A percentile compares a stretch with the other conserved stretches of the same genome.
phyloP scores from a whole-genome alignment of 2,888 invertebrate genomes.

The Scrobipalpa atriplicella region DNA sequence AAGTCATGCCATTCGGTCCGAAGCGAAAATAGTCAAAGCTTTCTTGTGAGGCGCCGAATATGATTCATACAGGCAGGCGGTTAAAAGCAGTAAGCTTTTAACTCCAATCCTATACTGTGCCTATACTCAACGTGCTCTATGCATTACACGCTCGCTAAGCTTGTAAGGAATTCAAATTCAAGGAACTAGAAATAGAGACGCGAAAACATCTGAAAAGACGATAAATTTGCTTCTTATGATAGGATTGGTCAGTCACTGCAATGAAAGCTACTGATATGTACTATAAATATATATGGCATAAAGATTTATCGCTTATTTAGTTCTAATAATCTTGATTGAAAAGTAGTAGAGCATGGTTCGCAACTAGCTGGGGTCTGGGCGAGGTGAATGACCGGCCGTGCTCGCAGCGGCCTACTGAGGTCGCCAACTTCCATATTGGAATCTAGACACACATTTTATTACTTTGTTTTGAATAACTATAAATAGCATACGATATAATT shows the following conservation, averaged over 20 bases:
- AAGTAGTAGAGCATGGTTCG: constrained; percentile 12
- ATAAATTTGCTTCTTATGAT: background rate
- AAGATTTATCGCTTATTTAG: background rate
- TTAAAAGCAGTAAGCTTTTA: background rate
- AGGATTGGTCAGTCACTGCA: background rate
- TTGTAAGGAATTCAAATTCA: background rate
- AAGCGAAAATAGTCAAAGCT: background rate
- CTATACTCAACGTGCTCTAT: constrained; percentile 8
- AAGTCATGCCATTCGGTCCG: background rate
- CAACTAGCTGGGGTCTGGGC: constrained; percentile 17
- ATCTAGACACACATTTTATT: constrained; percentile 36
- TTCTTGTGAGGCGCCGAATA: background rate
- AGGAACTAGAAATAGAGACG: background rate
- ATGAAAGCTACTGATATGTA: background rate
- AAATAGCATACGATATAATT: background rate
- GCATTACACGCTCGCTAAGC: background rate
- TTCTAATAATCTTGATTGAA: constrained; percentile 17
- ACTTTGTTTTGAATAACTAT: constrained; percentile 1
- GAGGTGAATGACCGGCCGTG: constrained; percentile 70
- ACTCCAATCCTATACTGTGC: too few relatives aligned
- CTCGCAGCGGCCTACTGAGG: constrained; percentile 57
- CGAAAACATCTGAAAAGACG: background rate
- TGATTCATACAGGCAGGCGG: background rate
- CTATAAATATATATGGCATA: too few relatives aligned
- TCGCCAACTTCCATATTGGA: constrained; percentile 51